Evolutionary conservation across 2,113 vertebrate species (phyloP).

Genomic region (Etheostoma cragini): DNA sequence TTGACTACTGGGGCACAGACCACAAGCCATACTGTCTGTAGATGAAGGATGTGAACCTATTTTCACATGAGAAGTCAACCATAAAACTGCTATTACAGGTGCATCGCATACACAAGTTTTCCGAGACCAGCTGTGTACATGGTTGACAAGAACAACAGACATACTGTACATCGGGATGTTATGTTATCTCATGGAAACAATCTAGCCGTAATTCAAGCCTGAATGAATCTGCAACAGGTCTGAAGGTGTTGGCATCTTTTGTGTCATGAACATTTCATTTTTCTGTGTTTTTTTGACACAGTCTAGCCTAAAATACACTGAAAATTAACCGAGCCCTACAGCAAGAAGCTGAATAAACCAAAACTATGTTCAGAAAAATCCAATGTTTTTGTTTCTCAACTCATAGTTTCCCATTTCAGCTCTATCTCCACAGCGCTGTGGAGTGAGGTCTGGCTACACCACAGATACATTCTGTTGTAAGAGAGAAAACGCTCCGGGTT

Average conservation of each 20-base stretch:
- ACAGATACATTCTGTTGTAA: no score
- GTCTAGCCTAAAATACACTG: not conserved
- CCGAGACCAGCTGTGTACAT: constrained; percentile 22
- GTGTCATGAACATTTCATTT: constrained; percentile 3
- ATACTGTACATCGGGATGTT: constrained; percentile 25
- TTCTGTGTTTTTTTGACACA: not conserved
- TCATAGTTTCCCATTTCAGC: no score
- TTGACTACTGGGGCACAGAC: not conserved
- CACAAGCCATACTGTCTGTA: not conserved
- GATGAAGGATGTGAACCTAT: constrained; percentile 40
- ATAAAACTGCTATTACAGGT: constrained; percentile 57
- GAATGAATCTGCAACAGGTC: constrained; percentile 15
- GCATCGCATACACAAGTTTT: constrained; percentile 23
- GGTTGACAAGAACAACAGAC: constrained; percentile 18
- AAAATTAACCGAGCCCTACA: not conserved
- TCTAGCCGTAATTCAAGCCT: constrained; percentile 24
- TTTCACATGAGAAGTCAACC: constrained; percentile 45
- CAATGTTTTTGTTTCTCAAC: no score
- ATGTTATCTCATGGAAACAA: constrained; percentile 49
- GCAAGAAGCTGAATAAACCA: not conserved
- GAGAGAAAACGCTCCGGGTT: no score
- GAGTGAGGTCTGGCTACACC: no score
- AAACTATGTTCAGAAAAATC: not conserved
- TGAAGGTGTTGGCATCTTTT: constrained; percentile 3
- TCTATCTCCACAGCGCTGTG: no score